These are phyloP conservation scores for Garra rufa DNA, from an alignment of 2,113 vertebrate genomes.

Conservation along the genomic window DNA sequence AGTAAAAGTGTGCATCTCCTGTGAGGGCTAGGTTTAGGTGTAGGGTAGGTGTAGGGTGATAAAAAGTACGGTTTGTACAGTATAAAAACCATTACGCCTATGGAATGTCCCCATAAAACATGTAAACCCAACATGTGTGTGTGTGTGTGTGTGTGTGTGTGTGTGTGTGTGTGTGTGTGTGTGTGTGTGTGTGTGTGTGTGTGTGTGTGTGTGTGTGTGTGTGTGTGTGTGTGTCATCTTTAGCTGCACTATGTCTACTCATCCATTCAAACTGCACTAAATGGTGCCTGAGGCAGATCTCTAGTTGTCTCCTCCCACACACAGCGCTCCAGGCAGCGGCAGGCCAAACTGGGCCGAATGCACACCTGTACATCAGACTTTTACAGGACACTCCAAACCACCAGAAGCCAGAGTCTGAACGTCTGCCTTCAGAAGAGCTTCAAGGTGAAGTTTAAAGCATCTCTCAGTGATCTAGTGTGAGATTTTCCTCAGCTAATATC, in stretches of 20 bases:
- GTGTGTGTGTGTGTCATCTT: conserved; percentile 59
- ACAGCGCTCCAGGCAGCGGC: neutral
- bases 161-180: too few relatives aligned
- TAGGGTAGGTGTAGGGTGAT: too few relatives aligned
- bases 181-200: too few relatives aligned
- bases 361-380: neutral
- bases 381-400: neutral
- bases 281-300: conserved; percentile 71
- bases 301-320: conserved; percentile 39
- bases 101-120: too few relatives aligned
- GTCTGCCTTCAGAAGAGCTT: neutral
- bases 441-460: neutral
- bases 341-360: neutral
- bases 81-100: too few relatives aligned
- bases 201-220: too few relatives aligned
- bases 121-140: too few relatives aligned
- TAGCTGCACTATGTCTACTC: conserved; percentile 76
- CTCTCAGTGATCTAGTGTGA: neutral
- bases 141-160: too few relatives aligned
- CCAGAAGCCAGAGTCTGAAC: neutral
- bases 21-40: too few relatives aligned
- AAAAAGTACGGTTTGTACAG: too few relatives aligned
- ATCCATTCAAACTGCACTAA: conserved; percentile 80
- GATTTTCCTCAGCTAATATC: neutral
- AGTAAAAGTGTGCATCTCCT: too few relatives aligned